Base-by-base conservation (phyloP, 53 echinoderm and acorn worm species). In the Hippasteria phrygiana region DNA sequence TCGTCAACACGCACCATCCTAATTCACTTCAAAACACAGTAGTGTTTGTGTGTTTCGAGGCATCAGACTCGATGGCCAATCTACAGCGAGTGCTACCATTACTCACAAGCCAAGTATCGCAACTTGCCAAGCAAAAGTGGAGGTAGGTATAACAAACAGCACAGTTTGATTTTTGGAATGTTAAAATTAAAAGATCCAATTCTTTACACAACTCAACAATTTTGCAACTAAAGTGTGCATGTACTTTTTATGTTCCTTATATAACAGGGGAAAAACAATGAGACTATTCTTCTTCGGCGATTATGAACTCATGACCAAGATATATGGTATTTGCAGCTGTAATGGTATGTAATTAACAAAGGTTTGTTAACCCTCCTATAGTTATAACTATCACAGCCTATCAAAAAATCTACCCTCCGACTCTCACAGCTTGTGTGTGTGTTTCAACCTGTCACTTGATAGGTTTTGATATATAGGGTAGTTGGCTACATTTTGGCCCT, bases 291-390 rank as follows among this genome's bases (percentile, higher is more conserved):
- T 71, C 3, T 90, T 81, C 17, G 90, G 90, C 3, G 90, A 90
- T 33, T 90, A 80, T 31, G 90, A 90, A 26, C 41, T 90, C 28
- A 18, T 90, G n/a, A 53, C 53, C 22, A 80, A 80, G 22, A 72
- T 81, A 28, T 90, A 90, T 81, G 90, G 90, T 14, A 54, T 90
- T 0, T 56, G 39, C 55, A 55, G 80, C 73, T 90, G 90, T 43
- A 90, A 81, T 70, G 85, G 85, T 85, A 66, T 33, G 53, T 46
- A 45, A n/a, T n/a, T n/a, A 24, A 86, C 10, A 16, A 1, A 38
- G 13, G 13, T 50, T 26, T 39, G 8, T 29, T 62, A 39, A 63
- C 0, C 20, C n/a, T n/a, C n/a, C n/a, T n/a, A n/a, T n/a, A n/a
- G n/a, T n/a, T n/a, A n/a, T n/a, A n/a, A n/a, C n/a, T n/a, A n/a